Conservation (phyloP, 2,113 vertebrate genomes). For the Pteropus alecto region DNA sequence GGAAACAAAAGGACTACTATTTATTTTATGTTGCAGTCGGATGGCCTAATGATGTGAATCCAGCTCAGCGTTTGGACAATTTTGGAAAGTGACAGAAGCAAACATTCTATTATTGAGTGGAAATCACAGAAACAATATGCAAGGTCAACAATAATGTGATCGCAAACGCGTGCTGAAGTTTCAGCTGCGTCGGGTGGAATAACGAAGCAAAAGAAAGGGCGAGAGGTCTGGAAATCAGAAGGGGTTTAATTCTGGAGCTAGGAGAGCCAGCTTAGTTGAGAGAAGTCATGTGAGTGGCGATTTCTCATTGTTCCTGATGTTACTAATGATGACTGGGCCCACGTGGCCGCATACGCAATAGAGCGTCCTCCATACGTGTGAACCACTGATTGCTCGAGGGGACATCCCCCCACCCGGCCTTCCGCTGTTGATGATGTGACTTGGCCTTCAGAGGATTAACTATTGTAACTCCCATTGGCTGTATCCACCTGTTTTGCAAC, state of each 20-base stretch:
- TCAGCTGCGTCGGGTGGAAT: background rate
- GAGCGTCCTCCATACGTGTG: rapidly evolving
- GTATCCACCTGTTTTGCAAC: background rate
- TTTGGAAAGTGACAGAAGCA: background rate
- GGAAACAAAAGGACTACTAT: background rate
- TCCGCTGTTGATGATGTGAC: background rate
- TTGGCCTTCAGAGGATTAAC: background rate
- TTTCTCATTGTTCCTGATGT: background rate
- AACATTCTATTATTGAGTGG: background rate
- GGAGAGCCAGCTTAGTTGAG: background rate
- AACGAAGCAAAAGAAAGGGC: background rate
- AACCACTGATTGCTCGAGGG: background rate
- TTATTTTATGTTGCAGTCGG: background rate
- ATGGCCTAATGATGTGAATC: conserved; percentile 55
- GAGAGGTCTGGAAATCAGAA: background rate
- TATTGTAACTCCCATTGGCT: background rate
- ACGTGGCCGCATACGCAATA: background rate
- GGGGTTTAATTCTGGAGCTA: background rate
- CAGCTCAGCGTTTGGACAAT: background rate
- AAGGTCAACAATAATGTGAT: background rate
- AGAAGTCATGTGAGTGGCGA: background rate
- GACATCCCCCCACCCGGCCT: rapidly evolving
- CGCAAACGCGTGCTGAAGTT: background rate
- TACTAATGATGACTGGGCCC: background rate
- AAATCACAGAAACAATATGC: background rate